A percentile compares a stretch with the other conserved stretches of the same genome.
phyloP scores from a whole-genome alignment of 2,113 vertebrate species.

The Eublepharis macularius region DNA sequence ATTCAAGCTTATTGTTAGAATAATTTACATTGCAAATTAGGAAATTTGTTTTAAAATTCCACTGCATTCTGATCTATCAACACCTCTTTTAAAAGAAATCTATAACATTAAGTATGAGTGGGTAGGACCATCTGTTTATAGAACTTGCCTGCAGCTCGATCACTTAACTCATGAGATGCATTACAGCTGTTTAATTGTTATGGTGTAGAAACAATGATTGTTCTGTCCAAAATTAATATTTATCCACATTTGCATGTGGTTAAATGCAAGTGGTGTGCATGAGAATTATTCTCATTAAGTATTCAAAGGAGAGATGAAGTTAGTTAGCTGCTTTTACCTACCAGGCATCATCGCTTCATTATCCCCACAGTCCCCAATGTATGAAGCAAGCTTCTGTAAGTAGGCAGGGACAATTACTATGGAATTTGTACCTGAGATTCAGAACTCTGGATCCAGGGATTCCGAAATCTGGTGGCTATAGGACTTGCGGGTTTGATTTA shows the following conservation, averaged over 20 bases:
- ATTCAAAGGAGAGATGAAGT: conserved; percentile 61
- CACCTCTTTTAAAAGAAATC: conserved; percentile 75
- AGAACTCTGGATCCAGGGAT: background rate
- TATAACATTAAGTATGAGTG: conserved; percentile 77
- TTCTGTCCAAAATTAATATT: conserved; percentile 79
- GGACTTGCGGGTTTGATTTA: background rate
- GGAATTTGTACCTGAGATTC: background rate
- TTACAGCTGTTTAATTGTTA: conserved; percentile 84
- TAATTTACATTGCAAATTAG: conserved; percentile 78
- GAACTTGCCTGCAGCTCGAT: conserved; percentile 71
- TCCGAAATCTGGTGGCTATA: background rate
- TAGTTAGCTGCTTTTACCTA: conserved; percentile 26
- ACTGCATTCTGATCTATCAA: conserved; percentile 81
- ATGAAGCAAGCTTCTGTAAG: background rate
- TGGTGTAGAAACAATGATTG: conserved; percentile 65
- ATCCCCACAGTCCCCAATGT: background rate
- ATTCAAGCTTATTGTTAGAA: conserved; percentile 71
- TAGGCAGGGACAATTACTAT: background rate
- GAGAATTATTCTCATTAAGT: conserved; percentile 68
- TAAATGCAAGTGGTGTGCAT: conserved; percentile 73
- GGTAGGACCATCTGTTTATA: conserved; percentile 79
- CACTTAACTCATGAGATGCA: conserved; percentile 72
- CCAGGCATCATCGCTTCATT: background rate
- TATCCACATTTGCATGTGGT: conserved; percentile 68
- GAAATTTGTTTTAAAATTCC: conserved; percentile 77